Base-by-base conservation (phyloP, 2,113 vertebrate species). In the Tiliqua scincoides region DNA sequence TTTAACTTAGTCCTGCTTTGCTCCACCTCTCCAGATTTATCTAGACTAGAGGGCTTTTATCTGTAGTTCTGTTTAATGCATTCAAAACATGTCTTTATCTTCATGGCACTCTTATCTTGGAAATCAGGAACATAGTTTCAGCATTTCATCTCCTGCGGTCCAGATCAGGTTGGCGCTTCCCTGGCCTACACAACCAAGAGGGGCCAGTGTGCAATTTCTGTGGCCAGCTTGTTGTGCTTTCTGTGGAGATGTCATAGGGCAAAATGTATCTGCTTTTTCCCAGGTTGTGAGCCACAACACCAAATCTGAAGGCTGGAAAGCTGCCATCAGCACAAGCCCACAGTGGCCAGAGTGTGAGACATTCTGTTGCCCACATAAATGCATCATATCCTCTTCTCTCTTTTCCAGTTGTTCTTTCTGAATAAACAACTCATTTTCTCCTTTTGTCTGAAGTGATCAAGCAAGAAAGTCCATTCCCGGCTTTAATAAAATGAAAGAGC, bases 401-500 rank as follows among this genome's bases (percentile, higher is more conserved):
- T 68, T 32, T 10, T 73, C 40, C 25, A 48, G 40, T 37, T 72
- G 52, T 80, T 88, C 52, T 89, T 37, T 35, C 27, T 83, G 80
- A 7, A 43, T 72, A 80, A 67, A 85, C 23, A 84, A 43, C 73
- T 81, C 30, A 76, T 90, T 87, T 63, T 1, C 40, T 61, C 84
- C 18, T 48, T 20, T 35, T 78, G 23, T 18, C 32, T 61, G 74
- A 54, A 57, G 40, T 35, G 54, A 59, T 73, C 25, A 73, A 74
- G 87, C 68, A 71, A 25, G 48, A 30, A n/a, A 62, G 81, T 79
- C 84, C 2, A 43, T 88, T 48, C 8, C 0, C 8, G 48, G 89
- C 90, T 88, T 32, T 87, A 21, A 30, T 1, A 3, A 35, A 83
- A 84, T 80, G 84, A 90, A 72, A 86, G 84, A 76, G 72, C 57